phyloP scores from a whole-genome alignment of 1,140 invertebrate species.

The Drosophila ambigua region DNA sequence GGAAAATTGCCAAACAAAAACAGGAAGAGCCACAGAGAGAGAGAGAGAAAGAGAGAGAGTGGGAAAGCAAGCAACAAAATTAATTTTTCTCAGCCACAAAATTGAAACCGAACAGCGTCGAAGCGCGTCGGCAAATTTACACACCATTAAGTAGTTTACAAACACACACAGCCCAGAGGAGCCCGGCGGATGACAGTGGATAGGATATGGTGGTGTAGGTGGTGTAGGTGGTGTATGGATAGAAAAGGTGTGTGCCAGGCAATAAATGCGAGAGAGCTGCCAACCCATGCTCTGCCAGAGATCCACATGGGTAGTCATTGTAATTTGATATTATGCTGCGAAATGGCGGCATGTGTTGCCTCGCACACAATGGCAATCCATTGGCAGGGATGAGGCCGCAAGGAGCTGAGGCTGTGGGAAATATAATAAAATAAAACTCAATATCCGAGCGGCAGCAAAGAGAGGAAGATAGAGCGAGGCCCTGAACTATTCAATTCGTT shows the following conservation, averaged over 20 bases:
- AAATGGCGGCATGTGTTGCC: slow-evolving; percentile 73
- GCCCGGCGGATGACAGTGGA: neutral
- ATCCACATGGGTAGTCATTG: slow-evolving; percentile 58
- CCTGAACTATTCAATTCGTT: slow-evolving; percentile 75
- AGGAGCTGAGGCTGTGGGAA: slow-evolving; percentile 25
- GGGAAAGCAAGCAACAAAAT: slow-evolving; percentile 57
- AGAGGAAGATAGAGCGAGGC: slow-evolving; percentile 16
- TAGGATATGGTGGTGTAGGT: neutral
- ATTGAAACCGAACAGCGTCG: slow-evolving; percentile 72
- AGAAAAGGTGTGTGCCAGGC: slow-evolving; percentile 61
- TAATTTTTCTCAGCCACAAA: slow-evolving; percentile 79
- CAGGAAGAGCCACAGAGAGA: slow-evolving; percentile 4
- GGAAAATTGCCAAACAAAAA: slow-evolving; percentile 23
- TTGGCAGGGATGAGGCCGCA: slow-evolving; percentile 8
- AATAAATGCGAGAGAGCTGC: slow-evolving; percentile 46
- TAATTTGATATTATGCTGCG: slow-evolving; percentile 78
- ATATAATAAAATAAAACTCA: slow-evolving; percentile 78
- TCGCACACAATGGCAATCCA: slow-evolving; percentile 51
- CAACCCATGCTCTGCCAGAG: slow-evolving; percentile 3
- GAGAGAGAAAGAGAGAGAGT: slow-evolving; percentile 10
- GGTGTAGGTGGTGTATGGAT: slow-evolving; percentile 2
- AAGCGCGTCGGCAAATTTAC: slow-evolving; percentile 79
- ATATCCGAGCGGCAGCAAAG: slow-evolving; percentile 34
- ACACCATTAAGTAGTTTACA: slow-evolving; percentile 83
- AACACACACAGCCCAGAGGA: slow-evolving; percentile 39